These are phyloP conservation scores for Ctenochaetus hawaiiensis DNA, from an alignment of 2,797 vertebrate genomes.

Conservation along the genomic window DNA sequence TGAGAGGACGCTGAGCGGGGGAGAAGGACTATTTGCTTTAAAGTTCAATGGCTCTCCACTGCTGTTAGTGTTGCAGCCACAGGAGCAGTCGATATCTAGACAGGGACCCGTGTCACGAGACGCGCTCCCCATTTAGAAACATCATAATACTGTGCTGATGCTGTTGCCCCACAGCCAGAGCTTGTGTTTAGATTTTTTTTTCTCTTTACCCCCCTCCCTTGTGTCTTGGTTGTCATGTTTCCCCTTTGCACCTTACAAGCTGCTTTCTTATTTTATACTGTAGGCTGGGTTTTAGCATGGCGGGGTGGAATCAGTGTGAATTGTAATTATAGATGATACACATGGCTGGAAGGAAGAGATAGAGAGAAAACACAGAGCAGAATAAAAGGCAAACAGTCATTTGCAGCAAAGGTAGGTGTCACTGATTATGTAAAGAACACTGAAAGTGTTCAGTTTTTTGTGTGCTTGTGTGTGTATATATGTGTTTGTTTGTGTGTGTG, in stretches of 20 bases:
- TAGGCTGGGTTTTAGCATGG: slow-evolving; percentile 76
- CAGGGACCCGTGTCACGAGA: slow-evolving; percentile 82
- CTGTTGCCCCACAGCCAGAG: slow-evolving; percentile 73
- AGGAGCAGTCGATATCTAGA: slow-evolving; percentile 81
- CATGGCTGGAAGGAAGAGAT: slow-evolving; percentile 82
- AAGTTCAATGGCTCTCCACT: slow-evolving; percentile 85
- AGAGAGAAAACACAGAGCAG: slow-evolving; percentile 78
- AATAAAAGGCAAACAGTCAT: slow-evolving; percentile 85
- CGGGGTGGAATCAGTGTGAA: slow-evolving; percentile 77
- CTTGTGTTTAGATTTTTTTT: slow-evolving; percentile 67
- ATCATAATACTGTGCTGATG: slow-evolving; percentile 82
- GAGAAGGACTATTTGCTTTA: slow-evolving; percentile 87
- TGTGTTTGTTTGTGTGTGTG: slow-evolving; percentile 14
- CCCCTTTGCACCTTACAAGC: slow-evolving; percentile 76
- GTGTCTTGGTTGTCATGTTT: slow-evolving; percentile 71
- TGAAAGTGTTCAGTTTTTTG: slow-evolving; percentile 66
- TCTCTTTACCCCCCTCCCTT: slow-evolving; percentile 48
- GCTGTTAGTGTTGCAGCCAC: slow-evolving; percentile 83
- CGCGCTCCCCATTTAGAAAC: slow-evolving; percentile 86
- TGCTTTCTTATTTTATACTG: slow-evolving; percentile 76
- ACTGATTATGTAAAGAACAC: slow-evolving; percentile 83
- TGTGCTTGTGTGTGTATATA: slow-evolving; percentile 35
- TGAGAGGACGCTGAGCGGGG: slow-evolving; percentile 80
- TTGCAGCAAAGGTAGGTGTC: slow-evolving; percentile 83
- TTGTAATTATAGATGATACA: slow-evolving; percentile 86